Percentiles rank a stretch among this genome's conserved stretches.
phyloP scores from a whole-genome alignment of 2,888 invertebrate species.

The Stenodera caucasica region DNA sequence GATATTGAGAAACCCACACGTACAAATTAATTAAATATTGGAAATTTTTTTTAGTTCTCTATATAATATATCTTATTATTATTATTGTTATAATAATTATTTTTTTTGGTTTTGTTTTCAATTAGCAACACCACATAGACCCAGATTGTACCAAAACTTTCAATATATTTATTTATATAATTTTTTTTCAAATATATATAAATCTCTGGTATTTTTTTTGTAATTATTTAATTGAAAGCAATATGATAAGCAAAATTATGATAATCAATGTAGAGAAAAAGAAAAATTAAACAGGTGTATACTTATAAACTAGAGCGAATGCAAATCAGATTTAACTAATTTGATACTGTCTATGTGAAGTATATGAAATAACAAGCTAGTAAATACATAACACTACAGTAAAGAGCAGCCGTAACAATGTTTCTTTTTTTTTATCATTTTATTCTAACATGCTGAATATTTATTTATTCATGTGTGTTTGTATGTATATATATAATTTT shows the following conservation, averaged over 20 bases:
- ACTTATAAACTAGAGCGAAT: constrained; percentile 39
- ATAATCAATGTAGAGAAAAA: constrained; percentile 13
- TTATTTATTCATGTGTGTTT: constrained; percentile 13
- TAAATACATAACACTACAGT: constrained; percentile 48
- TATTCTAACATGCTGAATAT: constrained; percentile 30
- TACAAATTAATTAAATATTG: constrained; percentile 44
- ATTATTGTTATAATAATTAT: no score
- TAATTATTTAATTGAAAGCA: constrained; percentile 22
- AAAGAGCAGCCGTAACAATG: constrained; percentile 50
- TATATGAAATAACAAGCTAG: constrained; percentile 48
- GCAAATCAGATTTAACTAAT: constrained; percentile 43
- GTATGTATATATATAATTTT: not conserved
- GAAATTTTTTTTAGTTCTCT: constrained; percentile 21
- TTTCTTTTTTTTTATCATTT: constrained; percentile 39
- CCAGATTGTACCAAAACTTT: constrained; percentile 27
- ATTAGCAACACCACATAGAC: constrained; percentile 39
- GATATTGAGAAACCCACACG: constrained; percentile 48
- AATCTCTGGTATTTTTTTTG: not conserved
- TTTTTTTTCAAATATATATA: not conserved
- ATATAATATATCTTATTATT: constrained; percentile 17
- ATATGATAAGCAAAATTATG: constrained; percentile 26
- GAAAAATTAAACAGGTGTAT: constrained; percentile 25
- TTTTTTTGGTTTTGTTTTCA: constrained; percentile 18
- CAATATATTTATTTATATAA: not conserved
- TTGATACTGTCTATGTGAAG: constrained; percentile 42